Evolutionary conservation across 2,797 vertebrate species (phyloP), one percentile per base, ranked within the genome.

Genomic region (Masticophis lateralis): DNA sequence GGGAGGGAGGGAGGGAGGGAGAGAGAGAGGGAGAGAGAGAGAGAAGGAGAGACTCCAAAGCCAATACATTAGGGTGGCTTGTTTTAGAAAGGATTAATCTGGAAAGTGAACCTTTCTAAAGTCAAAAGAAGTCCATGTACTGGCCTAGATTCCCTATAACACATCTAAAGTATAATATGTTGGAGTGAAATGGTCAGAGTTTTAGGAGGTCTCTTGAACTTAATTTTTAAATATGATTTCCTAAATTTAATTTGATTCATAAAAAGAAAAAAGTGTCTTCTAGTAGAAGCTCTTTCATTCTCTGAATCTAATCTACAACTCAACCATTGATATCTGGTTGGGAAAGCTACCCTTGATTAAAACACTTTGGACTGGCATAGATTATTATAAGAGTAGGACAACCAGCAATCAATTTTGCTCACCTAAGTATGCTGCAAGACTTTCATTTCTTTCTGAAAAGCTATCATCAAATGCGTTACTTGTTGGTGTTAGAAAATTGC

Each of bases 381-480:
- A 8, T 61, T 83, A n/a, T 92, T 37, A 27, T 25, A 69, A 87
- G n/a, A 88, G 6, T 74, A 88, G 16, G n/a, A 55, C 22, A 10
- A 53, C n/a, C 20, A 51, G 57, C 16, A 66, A 11, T 14, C 27
- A n/a, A n/a, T 61, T 92, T 93, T 43, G 97, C 97, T 98, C 97
- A 99, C 99, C 99, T 12, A 99, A 96, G 88, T 99, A 99, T 93
- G 98, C 98, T 47, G 99, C 98, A 90, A 99, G 98, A n/a, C 98
- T 97, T 94, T 99, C 98, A 18, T 98, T 98, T 92, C 95, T 98
- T 86, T 98, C 97, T 10, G 94, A 95, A 28, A 90, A 90, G 9
- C 97, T 96, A 94, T 98, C 96, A 47, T 97, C 98, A 95, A 99
- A 99, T 83, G 98, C 95, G 16, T 94, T 96, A 61, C 98, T 98